Evolutionary conservation across 2,888 invertebrate species (phyloP).

Genomic region (Rhopalosiphum nymphaeae): DNA sequence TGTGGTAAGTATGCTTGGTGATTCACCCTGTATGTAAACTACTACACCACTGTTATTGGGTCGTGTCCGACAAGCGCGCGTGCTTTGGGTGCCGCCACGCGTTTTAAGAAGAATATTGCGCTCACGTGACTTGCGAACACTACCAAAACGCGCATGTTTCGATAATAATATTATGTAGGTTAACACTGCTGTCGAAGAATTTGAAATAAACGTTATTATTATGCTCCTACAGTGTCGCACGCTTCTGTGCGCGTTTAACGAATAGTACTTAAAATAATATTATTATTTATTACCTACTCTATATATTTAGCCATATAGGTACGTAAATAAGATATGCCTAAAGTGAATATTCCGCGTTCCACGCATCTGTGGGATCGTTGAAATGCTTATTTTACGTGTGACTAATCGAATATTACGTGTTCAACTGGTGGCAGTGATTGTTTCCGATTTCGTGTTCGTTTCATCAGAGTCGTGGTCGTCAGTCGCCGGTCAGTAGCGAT

Average conservation of each 20-base stretch:
- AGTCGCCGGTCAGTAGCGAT: not conserved
- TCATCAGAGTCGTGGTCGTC: not conserved
- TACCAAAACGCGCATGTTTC: constrained; percentile 12
- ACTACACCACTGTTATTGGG: not conserved
- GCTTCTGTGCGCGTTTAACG: not conserved
- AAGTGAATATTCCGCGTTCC: not conserved
- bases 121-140: constrained; percentile 41
- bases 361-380: not conserved
- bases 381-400: not conserved
- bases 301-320: not conserved
- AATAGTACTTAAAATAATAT: not conserved
- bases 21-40: too few relatives aligned
- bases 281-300: not conserved
- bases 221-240: not conserved
- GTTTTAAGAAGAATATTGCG: constrained; percentile 18
- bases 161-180: not conserved
- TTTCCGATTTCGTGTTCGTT: not conserved
- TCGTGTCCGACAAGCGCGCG: constrained; percentile 14
- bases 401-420: not conserved
- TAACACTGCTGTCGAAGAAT: not conserved
- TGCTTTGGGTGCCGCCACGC: constrained; percentile 18
- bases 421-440: not conserved
- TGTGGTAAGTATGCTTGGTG: too few relatives aligned
- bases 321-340: not conserved
- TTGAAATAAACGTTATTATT: not conserved